phyloP scores from a whole-genome alignment of 2,797 vertebrate genomes.

The Tapirus indicus region DNA sequence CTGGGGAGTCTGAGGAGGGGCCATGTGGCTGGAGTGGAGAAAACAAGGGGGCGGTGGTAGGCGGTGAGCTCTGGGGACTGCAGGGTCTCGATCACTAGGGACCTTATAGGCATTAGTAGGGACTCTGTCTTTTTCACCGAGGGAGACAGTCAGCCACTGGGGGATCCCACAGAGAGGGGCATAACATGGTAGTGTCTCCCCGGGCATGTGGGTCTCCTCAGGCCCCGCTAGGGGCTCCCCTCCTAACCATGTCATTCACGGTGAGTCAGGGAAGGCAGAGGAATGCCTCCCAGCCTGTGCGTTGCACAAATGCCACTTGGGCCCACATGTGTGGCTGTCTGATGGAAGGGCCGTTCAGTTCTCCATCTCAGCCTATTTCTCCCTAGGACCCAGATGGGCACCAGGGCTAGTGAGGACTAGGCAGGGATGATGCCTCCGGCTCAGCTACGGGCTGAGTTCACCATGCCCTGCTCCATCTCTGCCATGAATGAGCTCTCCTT shows the following conservation, averaged over 20 bases:
- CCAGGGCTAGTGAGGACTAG: background rate
- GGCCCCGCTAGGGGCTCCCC: background rate
- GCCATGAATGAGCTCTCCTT: background rate
- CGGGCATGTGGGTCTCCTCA: background rate
- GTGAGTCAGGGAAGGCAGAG: background rate
- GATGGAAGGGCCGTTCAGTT: background rate
- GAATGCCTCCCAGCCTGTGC: background rate
- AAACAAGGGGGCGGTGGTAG: background rate
- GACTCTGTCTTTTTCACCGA: background rate
- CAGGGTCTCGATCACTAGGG: background rate
- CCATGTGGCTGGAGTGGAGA: too few species aligned
- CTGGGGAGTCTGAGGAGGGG: too few species aligned
- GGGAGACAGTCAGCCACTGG: too few species aligned
- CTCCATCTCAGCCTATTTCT: background rate
- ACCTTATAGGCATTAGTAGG: background rate
- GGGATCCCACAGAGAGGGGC: background rate
- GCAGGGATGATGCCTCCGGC: background rate
- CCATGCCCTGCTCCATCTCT: background rate
- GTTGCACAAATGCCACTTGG: background rate
- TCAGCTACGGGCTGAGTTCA: rapidly evolving
- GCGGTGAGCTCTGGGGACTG: background rate
- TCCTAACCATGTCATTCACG: background rate
- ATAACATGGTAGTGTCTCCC: too few species aligned
- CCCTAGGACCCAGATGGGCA: background rate
- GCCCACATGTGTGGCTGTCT: background rate